Evolutionary conservation across 2,113 vertebrate genomes (phyloP), one percentile per base, ranked within the genome.

Genomic region (Myodes glareolus): DNA sequence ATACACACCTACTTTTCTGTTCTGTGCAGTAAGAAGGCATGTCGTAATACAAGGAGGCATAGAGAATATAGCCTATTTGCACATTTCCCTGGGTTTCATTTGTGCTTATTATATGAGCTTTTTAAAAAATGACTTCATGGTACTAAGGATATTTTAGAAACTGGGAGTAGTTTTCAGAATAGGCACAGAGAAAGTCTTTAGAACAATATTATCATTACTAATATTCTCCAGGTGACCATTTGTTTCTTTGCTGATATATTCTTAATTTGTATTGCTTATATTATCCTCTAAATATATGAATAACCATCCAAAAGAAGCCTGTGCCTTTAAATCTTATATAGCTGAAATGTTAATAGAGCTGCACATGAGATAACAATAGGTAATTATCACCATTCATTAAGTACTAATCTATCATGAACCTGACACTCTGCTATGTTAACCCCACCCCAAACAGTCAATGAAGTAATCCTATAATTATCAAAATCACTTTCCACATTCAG

Each of bases 361-460:
- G 90, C 88, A 31, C 25, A 61, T 82, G 88, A 97, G 92, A 58
- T 92, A 61, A 81, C 72, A 45, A 78, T 77, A 31, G 33, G 58
- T 88, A 93, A 90, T 94, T 97, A 90, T 78, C 63, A 55, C 88
- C 84, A 77, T 39, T 88, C 89, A 84, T 96, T 93, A 87, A 70
- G 33, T 10, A 94, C 33, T 92, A 92, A 55, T 29, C 39, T 58
- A 63, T 90, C 29, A 47, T 67, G 80, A 73, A 39, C 94, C 63
- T 75, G 76, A 33, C 89, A n/a, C 61, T 93, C n/a, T 80, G 47
- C 88, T 72, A 2, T 52, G 33, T 68, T 55, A 94, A 92, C 27
- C 50, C 58, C 52, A 58, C 27, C 47, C 42, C 17, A 42, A 93
- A 86, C 39, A 70, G 91, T 55, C 81, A 50, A 3, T 39, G n/a